Base-by-base conservation (phyloP, 1,140 invertebrate species). In the Phthorimaea operculella region DNA sequence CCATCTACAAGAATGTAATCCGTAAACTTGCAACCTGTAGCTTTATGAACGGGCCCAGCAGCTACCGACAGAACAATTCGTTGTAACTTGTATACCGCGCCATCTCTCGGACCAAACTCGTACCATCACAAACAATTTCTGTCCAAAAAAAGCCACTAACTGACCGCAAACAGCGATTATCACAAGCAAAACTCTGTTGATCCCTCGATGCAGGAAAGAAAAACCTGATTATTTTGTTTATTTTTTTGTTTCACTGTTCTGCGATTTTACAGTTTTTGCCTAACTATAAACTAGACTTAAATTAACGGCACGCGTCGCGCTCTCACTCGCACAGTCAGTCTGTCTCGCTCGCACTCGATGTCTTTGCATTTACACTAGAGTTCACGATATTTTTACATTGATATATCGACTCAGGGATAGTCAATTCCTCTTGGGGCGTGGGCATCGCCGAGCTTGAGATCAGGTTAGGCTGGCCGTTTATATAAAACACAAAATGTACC, bases 211-310 rank as follows among this genome's bases (percentile, higher is more conserved):
- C 76, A 76, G 72, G 68, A 78, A 76, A 72, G 64, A 74, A 74
- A 70, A 73, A 75, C 67, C 62, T 68, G 65, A 71, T 76, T 73
- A 71, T 64, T 65, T 66, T 64, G 66, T 65, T 65, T 54, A 70
- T 68, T 72, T 70, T 73, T 50, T 65, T 66, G 66, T 68, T 65
- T 65, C 53, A 70, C 69, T 72, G 72, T 73, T 50, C 57, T 75
- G 69, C 71, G 71, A 65, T 64, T 74, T 74, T 70, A 76, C 66
- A 74, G 68, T 78, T 76, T 82, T 84, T 67, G 70, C 79, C 81
- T 84, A 84, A 79, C 81, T 84, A 84, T 70, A 69, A 70, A 67
- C 81, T 84, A 84, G 64, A 74, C 77, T 84, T 83, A 83, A 69
- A 72, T 68, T 70, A 74, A 14, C 54, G 51, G 63, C 76, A 75